A percentile compares a stretch with the other conserved stretches of the same genome.
Evolutionary conservation across 2,888 invertebrate genomes (phyloP).

Genomic region (Lamellibrachia satsuma): DNA sequence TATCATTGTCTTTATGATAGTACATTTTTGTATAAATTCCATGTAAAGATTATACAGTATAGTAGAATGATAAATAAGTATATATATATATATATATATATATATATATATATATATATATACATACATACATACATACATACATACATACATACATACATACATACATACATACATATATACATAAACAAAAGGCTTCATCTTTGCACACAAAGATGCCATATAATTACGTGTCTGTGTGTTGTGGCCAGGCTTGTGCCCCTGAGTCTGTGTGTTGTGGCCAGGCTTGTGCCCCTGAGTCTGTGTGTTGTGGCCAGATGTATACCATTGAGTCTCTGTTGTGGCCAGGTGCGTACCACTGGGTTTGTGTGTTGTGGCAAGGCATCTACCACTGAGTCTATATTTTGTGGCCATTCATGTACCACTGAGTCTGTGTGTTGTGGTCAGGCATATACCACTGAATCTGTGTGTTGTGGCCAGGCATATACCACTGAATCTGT

Average conservation of each 20-base stretch:
- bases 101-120: no score
- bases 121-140: no score
- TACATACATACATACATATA: no score
- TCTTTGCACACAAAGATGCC: background rate
- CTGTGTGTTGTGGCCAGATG: background rate
- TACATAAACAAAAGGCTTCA: no score
- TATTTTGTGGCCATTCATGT: background rate
- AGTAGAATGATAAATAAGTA: no score
- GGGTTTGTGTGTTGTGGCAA: background rate
- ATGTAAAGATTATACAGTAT: no score
- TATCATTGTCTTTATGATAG: no score
- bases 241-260: background rate
- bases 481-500: background rate
- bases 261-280: background rate
- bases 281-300: background rate
- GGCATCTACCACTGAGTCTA: background rate
- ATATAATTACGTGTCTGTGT: background rate
- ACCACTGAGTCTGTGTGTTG: background rate
- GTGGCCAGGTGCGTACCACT: background rate
- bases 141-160: no score
- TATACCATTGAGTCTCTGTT: background rate
- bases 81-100: no score
- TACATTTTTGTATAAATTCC: no score
- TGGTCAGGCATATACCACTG: background rate
- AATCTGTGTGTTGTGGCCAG: background rate